phyloP scores from a whole-genome alignment of 2,113 vertebrate species.

The Callopanchax toddi region DNA sequence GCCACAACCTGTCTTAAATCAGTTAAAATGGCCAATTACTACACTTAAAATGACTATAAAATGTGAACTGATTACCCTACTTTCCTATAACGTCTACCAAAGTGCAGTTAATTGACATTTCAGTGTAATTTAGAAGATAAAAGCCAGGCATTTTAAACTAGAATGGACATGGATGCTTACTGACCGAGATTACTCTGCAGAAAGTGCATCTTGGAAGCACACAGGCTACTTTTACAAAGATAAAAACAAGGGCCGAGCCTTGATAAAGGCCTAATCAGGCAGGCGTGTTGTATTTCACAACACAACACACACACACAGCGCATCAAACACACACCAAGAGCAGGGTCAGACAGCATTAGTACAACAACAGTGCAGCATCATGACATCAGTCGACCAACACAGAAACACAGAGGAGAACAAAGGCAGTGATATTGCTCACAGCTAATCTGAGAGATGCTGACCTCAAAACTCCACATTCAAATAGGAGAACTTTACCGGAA shows the following conservation, averaged over 20 bases:
- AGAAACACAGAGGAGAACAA: conserved; percentile 10
- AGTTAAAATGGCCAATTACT: no score
- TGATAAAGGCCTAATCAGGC: conserved; percentile 16
- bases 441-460: neutral
- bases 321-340: conserved; percentile 4
- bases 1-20: no score
- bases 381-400: conserved; percentile 12
- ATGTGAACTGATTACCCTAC: no score
- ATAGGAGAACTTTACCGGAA: neutral
- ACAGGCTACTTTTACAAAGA: conserved; percentile 3
- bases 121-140: neutral
- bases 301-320: neutral
- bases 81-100: neutral
- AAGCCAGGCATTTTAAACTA: neutral
- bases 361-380: neutral
- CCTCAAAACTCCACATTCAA: neutral
- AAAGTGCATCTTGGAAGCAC: neutral
- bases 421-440: neutral
- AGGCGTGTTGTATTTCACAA: neutral
- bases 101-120: neutral
- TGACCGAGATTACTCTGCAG: conserved; percentile 20
- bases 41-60: no score
- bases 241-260: neutral
- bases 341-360: conserved; percentile 6
- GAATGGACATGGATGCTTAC: conserved; percentile 15